Evolutionary conservation across 2,113 vertebrate genomes (phyloP), one percentile per base, ranked within the genome.

Genomic region (Camelus bactrianus): DNA sequence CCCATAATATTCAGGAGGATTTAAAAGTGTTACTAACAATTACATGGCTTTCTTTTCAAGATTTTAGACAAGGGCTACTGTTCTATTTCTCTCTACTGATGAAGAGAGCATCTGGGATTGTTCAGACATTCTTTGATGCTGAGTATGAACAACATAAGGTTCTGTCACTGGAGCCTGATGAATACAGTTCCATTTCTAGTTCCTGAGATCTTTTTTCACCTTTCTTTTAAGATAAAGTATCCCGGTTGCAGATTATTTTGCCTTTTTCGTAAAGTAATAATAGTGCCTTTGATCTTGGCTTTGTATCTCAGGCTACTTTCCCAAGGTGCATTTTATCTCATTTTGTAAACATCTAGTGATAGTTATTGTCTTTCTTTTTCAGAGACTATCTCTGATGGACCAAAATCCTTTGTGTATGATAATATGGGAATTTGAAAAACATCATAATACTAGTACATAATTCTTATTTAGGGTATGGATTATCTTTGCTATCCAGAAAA

Each of bases 281-380:
- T 20, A 83, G 35, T 73, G 50, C 9, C 87, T 97, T 93, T 95
- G 56, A 94, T 92, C 62, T 95, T 94, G 13, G 13, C 6, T 92
- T 85, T 93, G 8, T 80, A 42, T 48, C 30, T 82, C 65, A 92
- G 32, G 1, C 3, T 77, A 16, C 3, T 46, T 83, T 84, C 12
- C 28, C 28, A 91, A 56, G n/a, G 46, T 70, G 14, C 20, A 58
- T 79, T 93, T 89, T 58, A 65, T 92, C 30, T 82, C 19, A 82
- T 64, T 94, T 85, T 80, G 89, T 83, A 95, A 91, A 72, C 24
- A 75, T 72, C 35, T 24, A 0, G 20, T 79, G 7, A 67, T 38
- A 70, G 7, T 89, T 86, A 72, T 8, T 22, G 20, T 24, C 35
- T 88, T 56, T 90, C 26, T 93, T 58, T 82, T 80, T 80, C 52